phyloP scores from a whole-genome alignment of 2,797 vertebrate genomes.

The Spinus olivaceus region DNA sequence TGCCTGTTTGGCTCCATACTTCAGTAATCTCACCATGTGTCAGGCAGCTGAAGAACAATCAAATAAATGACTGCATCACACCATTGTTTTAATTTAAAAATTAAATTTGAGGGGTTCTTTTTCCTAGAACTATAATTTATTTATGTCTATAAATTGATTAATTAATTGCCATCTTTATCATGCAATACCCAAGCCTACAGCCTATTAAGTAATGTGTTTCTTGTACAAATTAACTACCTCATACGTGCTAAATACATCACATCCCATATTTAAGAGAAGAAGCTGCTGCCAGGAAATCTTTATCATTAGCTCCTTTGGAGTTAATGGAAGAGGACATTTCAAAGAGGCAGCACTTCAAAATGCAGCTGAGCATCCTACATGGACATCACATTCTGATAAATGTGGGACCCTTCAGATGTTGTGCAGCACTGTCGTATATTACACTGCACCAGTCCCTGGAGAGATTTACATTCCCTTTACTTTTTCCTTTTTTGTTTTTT shows the following conservation, averaged over 20 bases:
- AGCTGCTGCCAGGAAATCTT: slow-evolving; percentile 43
- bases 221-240: slow-evolving; percentile 61
- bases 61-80: slow-evolving; percentile 23
- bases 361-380: background rate
- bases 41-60: slow-evolving; percentile 39
- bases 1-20: slow-evolving; percentile 39
- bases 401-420: background rate
- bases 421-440: background rate
- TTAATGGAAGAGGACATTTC: background rate
- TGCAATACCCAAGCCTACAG: slow-evolving; percentile 13
- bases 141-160: slow-evolving; percentile 58
- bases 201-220: slow-evolving; percentile 41
- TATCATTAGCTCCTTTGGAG: slow-evolving; percentile 24
- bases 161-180: slow-evolving; percentile 42
- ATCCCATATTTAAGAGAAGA: slow-evolving; percentile 39
- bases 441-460: background rate
- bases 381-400: background rate
- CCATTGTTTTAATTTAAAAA: slow-evolving; percentile 54
- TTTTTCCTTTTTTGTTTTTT: background rate
- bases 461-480: background rate
- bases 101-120: background rate
- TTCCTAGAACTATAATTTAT: slow-evolving; percentile 16
- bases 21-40: slow-evolving; percentile 13
- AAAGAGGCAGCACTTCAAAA: background rate
- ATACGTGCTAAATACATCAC: background rate